Percentiles rank a stretch among this genome's conserved stretches.
Evolutionary conservation across 2,113 vertebrate species (phyloP).

Genomic region (Oryzias woworae): DNA sequence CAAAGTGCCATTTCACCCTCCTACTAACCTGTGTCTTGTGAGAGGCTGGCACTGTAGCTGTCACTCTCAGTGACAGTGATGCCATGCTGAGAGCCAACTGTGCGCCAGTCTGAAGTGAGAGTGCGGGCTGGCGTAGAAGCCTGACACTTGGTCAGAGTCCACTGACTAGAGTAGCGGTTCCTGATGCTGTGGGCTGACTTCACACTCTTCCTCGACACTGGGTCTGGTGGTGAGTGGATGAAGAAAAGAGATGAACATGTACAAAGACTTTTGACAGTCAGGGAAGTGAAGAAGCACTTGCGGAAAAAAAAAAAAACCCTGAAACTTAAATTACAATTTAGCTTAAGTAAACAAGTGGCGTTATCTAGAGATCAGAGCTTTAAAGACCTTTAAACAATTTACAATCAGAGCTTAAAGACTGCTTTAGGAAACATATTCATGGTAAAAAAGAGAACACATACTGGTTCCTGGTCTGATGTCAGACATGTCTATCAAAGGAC

Average conservation of each 20-base stretch:
- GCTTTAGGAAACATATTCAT: neutral
- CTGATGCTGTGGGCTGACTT: constrained; percentile 95
- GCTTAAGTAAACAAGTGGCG: neutral
- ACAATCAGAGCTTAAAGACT: neutral
- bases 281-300: neutral
- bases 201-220: constrained; percentile 93
- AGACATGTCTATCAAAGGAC: constrained; percentile 98
- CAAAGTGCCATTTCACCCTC: constrained; percentile 30
- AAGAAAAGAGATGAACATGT: constrained; percentile 2
- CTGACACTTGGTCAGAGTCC: constrained; percentile 98
- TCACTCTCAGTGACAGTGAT: constrained; percentile 98
- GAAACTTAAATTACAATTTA: too few relatives aligned
- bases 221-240: constrained; percentile 77
- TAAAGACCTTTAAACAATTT: constrained; percentile 1
- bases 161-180: constrained; percentile 97
- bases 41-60: constrained; percentile 98
- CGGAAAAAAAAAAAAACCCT: constrained; percentile 1
- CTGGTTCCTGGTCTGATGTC: constrained; percentile 98
- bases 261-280: neutral
- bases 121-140: constrained; percentile 93
- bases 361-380: neutral
- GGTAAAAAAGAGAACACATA: constrained; percentile 67
- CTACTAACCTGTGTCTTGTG: constrained; percentile 92
- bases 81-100: constrained; percentile 94
- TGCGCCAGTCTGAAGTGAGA: constrained; percentile 96